Conservation (phyloP, 1,140 invertebrate species). For the Lamellibrachia luymesi region DNA sequence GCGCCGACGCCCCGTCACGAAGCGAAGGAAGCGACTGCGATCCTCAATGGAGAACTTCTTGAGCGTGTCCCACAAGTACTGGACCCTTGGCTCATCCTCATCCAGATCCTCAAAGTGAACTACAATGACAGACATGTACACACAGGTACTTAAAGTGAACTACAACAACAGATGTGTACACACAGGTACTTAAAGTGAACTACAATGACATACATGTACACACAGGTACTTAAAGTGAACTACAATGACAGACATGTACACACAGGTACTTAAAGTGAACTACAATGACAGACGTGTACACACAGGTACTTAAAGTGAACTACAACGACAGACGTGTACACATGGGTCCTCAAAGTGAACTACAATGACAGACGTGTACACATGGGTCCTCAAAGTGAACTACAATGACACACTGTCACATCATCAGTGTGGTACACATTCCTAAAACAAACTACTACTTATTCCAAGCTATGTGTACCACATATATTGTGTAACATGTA, state of each 20-base stretch:
- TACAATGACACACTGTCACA: background rate
- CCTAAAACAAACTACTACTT: too few species aligned
- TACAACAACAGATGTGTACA: background rate
- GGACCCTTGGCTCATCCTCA: slow-evolving; percentile 47
- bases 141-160: background rate
- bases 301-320: background rate
- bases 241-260: background rate
- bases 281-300: background rate
- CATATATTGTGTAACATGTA: too few species aligned
- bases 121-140: slow-evolving; percentile 23
- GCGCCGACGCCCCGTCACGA: slow-evolving; percentile 53
- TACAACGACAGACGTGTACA: background rate
- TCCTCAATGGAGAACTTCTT: slow-evolving; percentile 55
- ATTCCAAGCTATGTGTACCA: too few species aligned
- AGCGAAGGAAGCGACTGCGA: slow-evolving; percentile 53
- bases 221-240: background rate
- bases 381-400: too few species aligned
- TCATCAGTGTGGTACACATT: too few species aligned
- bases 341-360: background rate
- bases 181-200: background rate
- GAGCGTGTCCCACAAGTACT: slow-evolving; percentile 54
- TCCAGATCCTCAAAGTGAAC: slow-evolving; percentile 54
- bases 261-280: background rate
- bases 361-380: background rate
- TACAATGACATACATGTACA: background rate